Percentiles rank a stretch among this genome's conserved stretches.
Evolutionary conservation across 1,140 invertebrate genomes (phyloP).

Genomic region (Drosophila nikananu): DNA sequence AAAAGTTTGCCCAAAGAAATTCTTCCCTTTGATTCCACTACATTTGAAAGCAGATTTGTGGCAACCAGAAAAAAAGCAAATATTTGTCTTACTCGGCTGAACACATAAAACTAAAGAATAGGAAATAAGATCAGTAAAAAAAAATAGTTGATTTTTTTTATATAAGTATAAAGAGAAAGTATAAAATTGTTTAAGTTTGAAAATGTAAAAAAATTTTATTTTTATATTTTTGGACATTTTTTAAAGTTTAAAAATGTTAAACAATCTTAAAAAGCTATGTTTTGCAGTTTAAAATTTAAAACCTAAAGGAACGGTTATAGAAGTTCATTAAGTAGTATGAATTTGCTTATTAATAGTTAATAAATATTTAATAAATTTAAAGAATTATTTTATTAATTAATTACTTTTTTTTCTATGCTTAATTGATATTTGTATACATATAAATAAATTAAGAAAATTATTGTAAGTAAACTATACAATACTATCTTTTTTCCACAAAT

Average conservation of each 20-base stretch:
- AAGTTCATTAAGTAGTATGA: background rate
- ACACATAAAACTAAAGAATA: background rate
- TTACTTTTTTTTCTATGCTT: background rate
- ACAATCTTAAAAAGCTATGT: background rate
- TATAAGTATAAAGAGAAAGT: too few relatives aligned
- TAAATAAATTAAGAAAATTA: background rate
- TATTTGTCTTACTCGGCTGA: slow-evolving; percentile 31
- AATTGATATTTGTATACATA: background rate
- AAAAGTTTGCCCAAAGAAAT: slow-evolving; percentile 19
- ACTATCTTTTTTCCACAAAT: too few relatives aligned
- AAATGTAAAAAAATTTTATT: too few relatives aligned
- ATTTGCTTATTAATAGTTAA: background rate
- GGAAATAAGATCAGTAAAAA: too few relatives aligned
- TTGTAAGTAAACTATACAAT: too few relatives aligned
- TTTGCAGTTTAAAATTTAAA: too few relatives aligned
- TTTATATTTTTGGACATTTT: too few relatives aligned
- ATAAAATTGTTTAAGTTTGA: too few relatives aligned
- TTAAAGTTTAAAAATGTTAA: background rate
- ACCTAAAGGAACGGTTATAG: too few relatives aligned
- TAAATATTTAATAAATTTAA: background rate
- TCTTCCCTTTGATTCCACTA: slow-evolving; percentile 34
- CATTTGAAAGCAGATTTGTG: slow-evolving; percentile 50
- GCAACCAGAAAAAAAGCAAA: slow-evolving; percentile 28
- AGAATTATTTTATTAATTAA: too few relatives aligned
- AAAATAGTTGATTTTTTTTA: too few relatives aligned